Conservation (phyloP, 2,113 vertebrate genomes). For the Urocolius indicus region DNA sequence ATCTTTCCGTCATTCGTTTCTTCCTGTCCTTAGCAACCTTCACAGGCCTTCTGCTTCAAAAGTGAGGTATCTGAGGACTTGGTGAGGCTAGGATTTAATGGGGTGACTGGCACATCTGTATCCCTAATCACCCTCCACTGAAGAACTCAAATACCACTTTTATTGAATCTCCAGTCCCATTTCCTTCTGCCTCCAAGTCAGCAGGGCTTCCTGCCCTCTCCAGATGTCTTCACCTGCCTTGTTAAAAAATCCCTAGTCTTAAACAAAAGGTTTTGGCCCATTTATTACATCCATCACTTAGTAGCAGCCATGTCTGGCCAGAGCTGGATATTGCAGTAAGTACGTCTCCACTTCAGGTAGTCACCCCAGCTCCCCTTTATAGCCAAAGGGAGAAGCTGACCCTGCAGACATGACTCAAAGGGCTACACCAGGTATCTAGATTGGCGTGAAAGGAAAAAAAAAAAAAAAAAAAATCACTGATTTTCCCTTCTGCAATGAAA, state of each 20-base stretch:
- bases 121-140: neutral
- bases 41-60: neutral
- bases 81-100: neutral
- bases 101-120: neutral
- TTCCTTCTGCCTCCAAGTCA: neutral
- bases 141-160: neutral
- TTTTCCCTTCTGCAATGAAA: neutral
- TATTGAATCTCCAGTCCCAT: neutral
- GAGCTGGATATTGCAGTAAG: neutral
- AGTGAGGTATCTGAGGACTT: neutral
- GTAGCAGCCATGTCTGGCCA: neutral
- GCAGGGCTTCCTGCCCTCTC: too few relatives aligned
- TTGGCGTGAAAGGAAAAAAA: neutral
- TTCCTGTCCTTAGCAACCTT: neutral
- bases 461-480: neutral
- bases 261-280: neutral
- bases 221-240: neutral
- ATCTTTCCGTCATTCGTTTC: neutral
- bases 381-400: neutral
- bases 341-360: neutral
- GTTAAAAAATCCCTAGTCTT: neutral
- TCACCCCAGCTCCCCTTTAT: neutral
- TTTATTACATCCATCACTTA: neutral
- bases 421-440: accelerated
- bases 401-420: neutral